Conservation (phyloP, 2,888 invertebrate genomes). For the Sinopyrophorus schimmeli region DNA sequence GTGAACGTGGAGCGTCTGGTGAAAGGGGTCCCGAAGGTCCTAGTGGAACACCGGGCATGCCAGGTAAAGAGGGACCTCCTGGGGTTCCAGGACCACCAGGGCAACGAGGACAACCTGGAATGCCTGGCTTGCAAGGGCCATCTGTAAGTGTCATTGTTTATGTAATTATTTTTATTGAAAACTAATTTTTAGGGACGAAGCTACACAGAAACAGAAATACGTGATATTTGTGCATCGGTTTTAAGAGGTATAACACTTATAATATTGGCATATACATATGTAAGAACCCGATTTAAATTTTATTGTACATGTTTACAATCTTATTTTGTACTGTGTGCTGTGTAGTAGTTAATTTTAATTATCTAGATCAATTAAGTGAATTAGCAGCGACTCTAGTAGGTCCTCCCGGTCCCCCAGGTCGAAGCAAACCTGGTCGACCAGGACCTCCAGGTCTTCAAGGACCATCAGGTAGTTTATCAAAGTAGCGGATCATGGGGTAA, state of each 20-base stretch:
- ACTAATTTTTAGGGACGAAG: slow-evolving; percentile 62
- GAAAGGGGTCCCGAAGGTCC: slow-evolving; percentile 62
- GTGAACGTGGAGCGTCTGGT: slow-evolving; percentile 61
- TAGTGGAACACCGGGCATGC: slow-evolving; percentile 61
- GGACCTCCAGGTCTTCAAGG: slow-evolving; percentile 74
- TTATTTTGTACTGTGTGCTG: neutral
- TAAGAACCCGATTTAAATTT: neutral
- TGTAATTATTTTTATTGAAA: slow-evolving; percentile 5
- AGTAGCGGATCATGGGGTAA: slow-evolving; percentile 12
- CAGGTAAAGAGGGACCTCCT: slow-evolving; percentile 61
- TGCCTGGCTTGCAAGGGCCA: slow-evolving; percentile 63
- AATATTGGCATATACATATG: neutral
- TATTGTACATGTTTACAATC: neutral
- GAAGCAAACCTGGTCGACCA: slow-evolving; percentile 67
- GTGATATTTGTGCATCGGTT: slow-evolving; percentile 79
- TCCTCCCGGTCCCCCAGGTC: slow-evolving; percentile 69
- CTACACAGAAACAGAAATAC: slow-evolving; percentile 72
- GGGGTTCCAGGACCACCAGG: slow-evolving; percentile 65
- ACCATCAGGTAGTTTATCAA: slow-evolving; percentile 69
- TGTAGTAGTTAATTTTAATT: slow-evolving; percentile 6
- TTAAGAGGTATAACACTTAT: slow-evolving; percentile 74
- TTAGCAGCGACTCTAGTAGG: slow-evolving; percentile 65
- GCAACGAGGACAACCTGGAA: slow-evolving; percentile 63
- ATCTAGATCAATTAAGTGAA: slow-evolving; percentile 73
- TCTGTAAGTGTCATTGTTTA: too few relatives aligned